A percentile compares a stretch with the other conserved stretches of the same genome.
These are phyloP conservation scores for Lasioglossum villosulum DNA, from an alignment of 2,888 invertebrate genomes.

Conservation along the genomic window DNA sequence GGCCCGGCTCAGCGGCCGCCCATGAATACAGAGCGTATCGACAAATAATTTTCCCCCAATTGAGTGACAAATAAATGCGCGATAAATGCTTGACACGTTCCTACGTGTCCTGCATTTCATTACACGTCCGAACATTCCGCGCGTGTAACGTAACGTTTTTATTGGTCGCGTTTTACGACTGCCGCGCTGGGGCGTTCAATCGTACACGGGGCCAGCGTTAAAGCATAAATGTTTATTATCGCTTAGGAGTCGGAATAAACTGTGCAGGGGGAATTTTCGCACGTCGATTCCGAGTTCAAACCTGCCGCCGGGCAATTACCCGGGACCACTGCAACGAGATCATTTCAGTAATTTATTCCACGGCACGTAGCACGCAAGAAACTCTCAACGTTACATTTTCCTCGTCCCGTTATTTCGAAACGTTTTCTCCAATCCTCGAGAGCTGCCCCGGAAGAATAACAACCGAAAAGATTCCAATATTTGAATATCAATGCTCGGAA, in stretches of 20 bases:
- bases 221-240: conserved; percentile 46
- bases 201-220: conserved; percentile 27
- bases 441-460: not conserved
- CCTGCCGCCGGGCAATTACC: conserved; percentile 17
- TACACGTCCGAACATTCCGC: conserved; percentile 19
- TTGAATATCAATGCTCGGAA: not conserved
- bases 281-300: conserved; percentile 16
- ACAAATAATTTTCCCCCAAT: conserved; percentile 31
- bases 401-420: not conserved
- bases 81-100: conserved; percentile 21
- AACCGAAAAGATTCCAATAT: not conserved
- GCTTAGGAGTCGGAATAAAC: conserved; percentile 10
- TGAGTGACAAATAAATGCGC: conserved; percentile 30
- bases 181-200: not conserved
- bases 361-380: not conserved
- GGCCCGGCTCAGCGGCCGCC: not conserved
- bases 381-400: not conserved
- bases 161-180: conserved; percentile 12
- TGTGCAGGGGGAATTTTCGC: conserved; percentile 22
- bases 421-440: not conserved
- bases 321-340: conserved; percentile 14
- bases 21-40: not conserved
- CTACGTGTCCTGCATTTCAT: conserved; percentile 38
- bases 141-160: conserved; percentile 33
- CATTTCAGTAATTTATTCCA: conserved; percentile 20